Percentiles rank a stretch among this genome's conserved stretches.
Conservation (phyloP, 1,140 invertebrate genomes). For the Listronotus oregonensis region DNA sequence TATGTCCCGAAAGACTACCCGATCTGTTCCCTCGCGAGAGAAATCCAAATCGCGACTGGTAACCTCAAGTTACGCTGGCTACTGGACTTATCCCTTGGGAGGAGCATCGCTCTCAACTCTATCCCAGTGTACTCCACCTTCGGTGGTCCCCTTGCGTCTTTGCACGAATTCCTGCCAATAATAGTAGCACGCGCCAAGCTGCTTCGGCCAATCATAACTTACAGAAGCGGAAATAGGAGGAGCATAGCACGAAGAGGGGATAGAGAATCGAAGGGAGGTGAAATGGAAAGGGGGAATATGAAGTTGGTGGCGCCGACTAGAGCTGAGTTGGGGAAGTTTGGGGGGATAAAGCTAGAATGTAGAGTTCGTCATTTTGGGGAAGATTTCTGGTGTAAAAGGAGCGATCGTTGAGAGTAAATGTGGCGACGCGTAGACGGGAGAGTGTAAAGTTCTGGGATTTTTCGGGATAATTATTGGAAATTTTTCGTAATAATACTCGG, state of each 20-base stretch:
- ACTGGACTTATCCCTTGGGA: conserved; percentile 50
- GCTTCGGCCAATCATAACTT: conserved; percentile 15
- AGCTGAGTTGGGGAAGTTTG: conserved; percentile 30
- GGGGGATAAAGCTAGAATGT: conserved; percentile 13
- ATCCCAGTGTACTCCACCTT: conserved; percentile 20
- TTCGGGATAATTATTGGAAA: conserved; percentile 1
- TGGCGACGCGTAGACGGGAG: conserved; percentile 29
- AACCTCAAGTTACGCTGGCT: conserved; percentile 36
- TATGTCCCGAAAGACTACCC: conserved; percentile 35
- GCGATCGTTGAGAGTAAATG: conserved; percentile 16
- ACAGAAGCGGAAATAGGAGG: conserved; percentile 23
- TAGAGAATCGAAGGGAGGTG: conserved; percentile 35
- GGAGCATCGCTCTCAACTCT: conserved; percentile 39
- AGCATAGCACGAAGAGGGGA: conserved; percentile 15
- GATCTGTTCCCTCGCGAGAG: conserved; percentile 50
- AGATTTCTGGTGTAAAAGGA: conserved; percentile 1
- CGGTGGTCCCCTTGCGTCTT: conserved; percentile 7
- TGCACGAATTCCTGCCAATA: conserved; percentile 6
- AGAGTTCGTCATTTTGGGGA: conserved; percentile 30
- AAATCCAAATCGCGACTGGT: conserved; percentile 52
- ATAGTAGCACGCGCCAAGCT: conserved; percentile 39
- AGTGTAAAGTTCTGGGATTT: conserved; percentile 14
- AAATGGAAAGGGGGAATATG: conserved; percentile 38
- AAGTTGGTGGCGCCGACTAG: conserved; percentile 43
- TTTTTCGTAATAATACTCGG: neutral